Base-by-base conservation (phyloP, 2,113 vertebrate genomes). In the Eudyptes chrysolophus region DNA sequence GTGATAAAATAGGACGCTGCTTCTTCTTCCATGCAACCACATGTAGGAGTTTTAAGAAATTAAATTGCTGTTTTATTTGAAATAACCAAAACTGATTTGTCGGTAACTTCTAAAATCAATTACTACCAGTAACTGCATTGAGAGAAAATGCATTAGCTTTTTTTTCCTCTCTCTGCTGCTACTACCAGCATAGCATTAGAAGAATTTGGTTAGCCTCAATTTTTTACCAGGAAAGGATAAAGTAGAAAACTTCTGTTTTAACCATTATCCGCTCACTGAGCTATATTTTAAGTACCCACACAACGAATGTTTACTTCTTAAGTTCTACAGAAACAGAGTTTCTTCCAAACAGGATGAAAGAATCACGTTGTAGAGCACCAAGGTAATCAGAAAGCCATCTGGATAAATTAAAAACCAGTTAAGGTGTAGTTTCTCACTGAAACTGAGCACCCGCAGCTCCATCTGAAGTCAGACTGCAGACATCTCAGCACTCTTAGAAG, bases 401-500 rank as follows among this genome's bases (percentile, higher is more conserved):
- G 38, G 44, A 13, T 32, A 82, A 89, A 82, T 42, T 21, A 51
- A 77, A 51, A 51, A 30, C 3, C 7, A 87, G 5, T 60, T 76
- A 13, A 2, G 4, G 20, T 42, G 11, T 7, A 48, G 79, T 34
- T 75, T 54, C 29, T 79, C 49, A 20, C 9, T 48, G 15, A 51
- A 74, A 58, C 49, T 8, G 18, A 68, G 34, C 26, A 71, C 16
- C 64, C 1, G 0, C 42, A 64, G 48, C 25, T 71, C 38, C 38
- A 75, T 11, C 36, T 78, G 16, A 87, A 80, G 64, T 34, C 81
- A 66, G 16, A 46, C 51, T 18, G 13, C 29, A 38, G 16, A 14
- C 8, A 75, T 15, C 49, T n/a, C 3, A 0, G 20, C 57, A 38
- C 21, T 5, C 40, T 32, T 0, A 26, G 29, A 32, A 79, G 19